Evolutionary conservation across 2,113 vertebrate genomes (phyloP).

Genomic region (Dolichotis patagonum): DNA sequence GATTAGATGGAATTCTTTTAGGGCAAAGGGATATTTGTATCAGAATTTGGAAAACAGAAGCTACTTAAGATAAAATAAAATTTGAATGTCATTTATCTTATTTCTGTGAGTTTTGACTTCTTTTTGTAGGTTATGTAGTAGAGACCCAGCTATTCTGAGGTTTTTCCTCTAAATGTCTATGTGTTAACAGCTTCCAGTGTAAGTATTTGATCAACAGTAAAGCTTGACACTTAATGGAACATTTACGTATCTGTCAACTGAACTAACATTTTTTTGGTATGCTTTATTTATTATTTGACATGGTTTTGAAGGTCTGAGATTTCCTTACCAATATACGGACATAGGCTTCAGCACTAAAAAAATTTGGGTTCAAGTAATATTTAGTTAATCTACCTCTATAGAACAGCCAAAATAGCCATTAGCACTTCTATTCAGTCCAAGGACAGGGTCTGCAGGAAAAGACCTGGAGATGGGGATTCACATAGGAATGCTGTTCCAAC

Average conservation of each 20-base stretch:
- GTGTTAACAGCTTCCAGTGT: not conserved
- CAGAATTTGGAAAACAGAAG: constrained; percentile 35
- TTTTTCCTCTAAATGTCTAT: not conserved
- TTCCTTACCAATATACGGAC: not conserved
- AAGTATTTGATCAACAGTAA: not conserved
- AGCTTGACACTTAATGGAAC: not conserved
- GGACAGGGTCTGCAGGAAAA: not conserved
- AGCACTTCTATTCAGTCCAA: not conserved
- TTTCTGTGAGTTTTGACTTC: constrained; percentile 26
- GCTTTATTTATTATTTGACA: not conserved
- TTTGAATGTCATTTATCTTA: constrained; percentile 1
- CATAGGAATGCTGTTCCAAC: not conserved
- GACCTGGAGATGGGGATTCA: not conserved
- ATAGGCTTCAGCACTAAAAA: not conserved
- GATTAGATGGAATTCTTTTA: constrained; percentile 22
- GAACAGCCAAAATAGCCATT: not conserved
- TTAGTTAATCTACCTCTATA: not conserved
- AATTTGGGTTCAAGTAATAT: not conserved
- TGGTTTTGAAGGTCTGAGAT: not conserved
- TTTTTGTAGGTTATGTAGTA: not conserved
- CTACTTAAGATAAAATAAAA: not conserved
- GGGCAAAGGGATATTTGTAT: constrained; percentile 37
- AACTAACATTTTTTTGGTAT: not conserved
- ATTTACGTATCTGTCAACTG: not conserved
- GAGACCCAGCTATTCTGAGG: not conserved